Base-by-base conservation (phyloP, 2,113 vertebrate species). In the Nothoprocta perdicaria region DNA sequence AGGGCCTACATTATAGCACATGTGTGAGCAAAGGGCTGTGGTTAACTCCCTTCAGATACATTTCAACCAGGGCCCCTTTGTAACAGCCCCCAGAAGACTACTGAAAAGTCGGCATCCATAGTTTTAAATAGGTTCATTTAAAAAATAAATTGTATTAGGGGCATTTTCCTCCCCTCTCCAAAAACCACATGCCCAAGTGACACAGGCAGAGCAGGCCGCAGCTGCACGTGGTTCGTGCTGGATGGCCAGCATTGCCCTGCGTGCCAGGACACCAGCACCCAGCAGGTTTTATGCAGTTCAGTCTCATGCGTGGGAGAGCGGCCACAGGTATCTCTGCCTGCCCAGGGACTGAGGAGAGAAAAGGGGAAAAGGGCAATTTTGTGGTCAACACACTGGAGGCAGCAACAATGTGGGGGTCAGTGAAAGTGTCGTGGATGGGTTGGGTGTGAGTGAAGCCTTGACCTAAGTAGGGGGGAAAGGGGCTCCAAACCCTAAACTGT, bases 31-130 rank as follows among this genome's bases (percentile, higher is more conserved):
- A 80, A 94, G 69, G 73, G 61, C 82, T 94, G 94, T 90, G 96
- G 96, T 96, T 96, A 91, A 95, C 95, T 96, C 94, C 91, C 92
- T 84, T 95, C 92, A 95, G 96, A 96, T 93, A 95, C 89, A 90
- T 94, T 96, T 96, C 91, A 94, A 24, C 85, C 73, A 88, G 94
- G 95, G 87, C 96, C 95, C 76, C 95, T 93, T 86, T 45, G 53
- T 96, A 95, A 96, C 76, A 88, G 85, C 91, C 89, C 96, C 94
- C 95, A 90, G 87, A 92, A 93, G 96, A 86, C 95, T 91, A 91
- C 94, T 96, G 94, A 95, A 94, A 94, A 88, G 89, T 95, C 82
- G 5, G 65, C 84, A 88, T 94, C 95, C 80, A 88, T 81, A 69
- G 89, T 75, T 93, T 94, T 89, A 95, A 96, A 95, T 84, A 84